Evolutionary conservation across 2,797 vertebrate genomes (phyloP).

Genomic region (Lepilemur septentrionalis): DNA sequence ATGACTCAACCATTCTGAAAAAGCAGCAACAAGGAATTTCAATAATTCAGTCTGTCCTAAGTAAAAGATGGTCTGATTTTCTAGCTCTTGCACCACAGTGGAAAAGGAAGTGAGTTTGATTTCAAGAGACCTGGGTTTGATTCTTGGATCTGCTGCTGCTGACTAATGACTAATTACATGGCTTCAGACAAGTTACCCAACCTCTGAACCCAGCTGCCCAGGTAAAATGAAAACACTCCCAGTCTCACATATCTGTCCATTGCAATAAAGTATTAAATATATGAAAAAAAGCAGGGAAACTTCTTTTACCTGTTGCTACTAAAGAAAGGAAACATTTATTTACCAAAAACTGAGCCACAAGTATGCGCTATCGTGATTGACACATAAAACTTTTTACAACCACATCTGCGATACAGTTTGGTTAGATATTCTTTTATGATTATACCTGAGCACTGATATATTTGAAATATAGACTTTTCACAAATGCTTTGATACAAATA

Average conservation of each 20-base stretch:
- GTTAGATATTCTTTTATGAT: not conserved
- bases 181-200: not conserved
- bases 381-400: not conserved
- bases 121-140: not conserved
- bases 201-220: not conserved
- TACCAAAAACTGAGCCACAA: not conserved
- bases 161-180: not conserved
- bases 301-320: not conserved
- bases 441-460: not conserved
- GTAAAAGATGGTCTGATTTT: not conserved
- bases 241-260: not conserved
- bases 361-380: not conserved
- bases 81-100: not conserved
- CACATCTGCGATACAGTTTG: not conserved
- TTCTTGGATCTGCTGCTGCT: not conserved
- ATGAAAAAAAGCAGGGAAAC: not conserved
- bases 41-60: not conserved
- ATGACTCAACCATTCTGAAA: not conserved
- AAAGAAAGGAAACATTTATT: not conserved
- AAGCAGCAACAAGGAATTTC: not conserved
- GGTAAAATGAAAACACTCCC: constrained; percentile 3
- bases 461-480: not conserved
- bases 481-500: not conserved
- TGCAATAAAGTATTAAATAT: not conserved
- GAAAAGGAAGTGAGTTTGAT: not conserved